Base-by-base conservation (phyloP, 2,888 invertebrate genomes). In the Crossocerus cetratus region DNA sequence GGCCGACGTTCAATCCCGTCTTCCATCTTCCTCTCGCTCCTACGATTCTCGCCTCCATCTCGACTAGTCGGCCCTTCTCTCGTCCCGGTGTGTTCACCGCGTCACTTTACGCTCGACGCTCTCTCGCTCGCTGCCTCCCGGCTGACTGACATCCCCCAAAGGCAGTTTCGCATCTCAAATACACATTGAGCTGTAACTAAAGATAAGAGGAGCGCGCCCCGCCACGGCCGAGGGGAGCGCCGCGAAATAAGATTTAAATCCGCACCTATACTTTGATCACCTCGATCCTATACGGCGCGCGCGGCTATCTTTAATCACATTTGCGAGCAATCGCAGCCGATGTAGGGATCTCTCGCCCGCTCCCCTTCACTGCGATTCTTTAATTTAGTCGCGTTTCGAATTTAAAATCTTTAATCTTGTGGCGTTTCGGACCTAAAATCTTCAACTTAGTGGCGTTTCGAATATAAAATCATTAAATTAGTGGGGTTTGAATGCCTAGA, bases 101-200 rank as follows among this genome's bases (percentile, higher is more conserved):
- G 77, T 80, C 82, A 76, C 80, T 81, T 82, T 80, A 56, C 80
- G 74, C 70, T 75, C 82, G 79, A 80, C 81, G 49, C 49, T 49
- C 49, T 49, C 49, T 16, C 49, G 14, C 49, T 16, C n/a, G n/a
- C 49, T 14, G n/a, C 14, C 49, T 49, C 49, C 49, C 80, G 83
- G 83, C 85, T 87, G 88, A 87, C 86, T 88, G 89, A 88, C 88
- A 86, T 87, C 84, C 88, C 75, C 87, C 77, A 84, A 84, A 86
- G 87, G 86, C 86, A 84, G 85, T 81, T 84, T 87, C 83, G 84
- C 87, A 83, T 87, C 86, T 84, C 83, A 84, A 84, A 86, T 82
- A 86, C 84, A 86, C 84, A 85, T 84, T 82, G 76, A 84, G 79
- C 83, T 86, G 85, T 87, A 86, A 86, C 86, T 87, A 87, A 86